Conservation (phyloP, 2,888 invertebrate species). For the Machimus rusticus region DNA sequence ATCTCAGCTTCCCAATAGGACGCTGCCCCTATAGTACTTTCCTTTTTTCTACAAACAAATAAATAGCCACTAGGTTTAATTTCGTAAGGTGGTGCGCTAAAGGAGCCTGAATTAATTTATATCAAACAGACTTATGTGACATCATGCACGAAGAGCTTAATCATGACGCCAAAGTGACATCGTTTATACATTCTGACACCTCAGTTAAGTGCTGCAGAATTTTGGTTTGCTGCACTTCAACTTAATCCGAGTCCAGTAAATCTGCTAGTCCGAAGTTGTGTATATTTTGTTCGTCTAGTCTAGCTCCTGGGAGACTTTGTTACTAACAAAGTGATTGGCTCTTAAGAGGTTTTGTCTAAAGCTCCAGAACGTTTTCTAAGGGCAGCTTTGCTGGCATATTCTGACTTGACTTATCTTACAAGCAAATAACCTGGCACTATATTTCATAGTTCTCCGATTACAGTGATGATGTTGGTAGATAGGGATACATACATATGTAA, state of each 20-base stretch:
- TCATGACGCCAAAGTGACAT: neutral
- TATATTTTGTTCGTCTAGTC: neutral
- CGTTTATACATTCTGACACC: neutral
- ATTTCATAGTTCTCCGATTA: neutral
- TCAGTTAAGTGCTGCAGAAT: neutral
- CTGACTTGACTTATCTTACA: neutral
- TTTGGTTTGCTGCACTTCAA: neutral
- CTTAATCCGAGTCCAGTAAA: neutral
- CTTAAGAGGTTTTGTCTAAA: neutral
- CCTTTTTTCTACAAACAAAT: neutral
- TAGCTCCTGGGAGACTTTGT: neutral
- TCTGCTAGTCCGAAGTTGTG: neutral
- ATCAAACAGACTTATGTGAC: neutral
- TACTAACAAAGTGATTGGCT: neutral
- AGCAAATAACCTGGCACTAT: neutral
- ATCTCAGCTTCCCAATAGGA: neutral
- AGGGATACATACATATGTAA: neutral
- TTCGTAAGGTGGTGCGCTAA: neutral
- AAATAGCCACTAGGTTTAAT: neutral
- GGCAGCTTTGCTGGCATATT: neutral
- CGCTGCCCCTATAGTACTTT: neutral
- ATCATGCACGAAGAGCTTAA: neutral
- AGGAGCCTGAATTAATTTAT: neutral
- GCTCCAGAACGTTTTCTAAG: neutral
- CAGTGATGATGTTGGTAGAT: neutral